Evolutionary conservation across 2,888 invertebrate species (phyloP).

Genomic region (Philonicus albiceps): DNA sequence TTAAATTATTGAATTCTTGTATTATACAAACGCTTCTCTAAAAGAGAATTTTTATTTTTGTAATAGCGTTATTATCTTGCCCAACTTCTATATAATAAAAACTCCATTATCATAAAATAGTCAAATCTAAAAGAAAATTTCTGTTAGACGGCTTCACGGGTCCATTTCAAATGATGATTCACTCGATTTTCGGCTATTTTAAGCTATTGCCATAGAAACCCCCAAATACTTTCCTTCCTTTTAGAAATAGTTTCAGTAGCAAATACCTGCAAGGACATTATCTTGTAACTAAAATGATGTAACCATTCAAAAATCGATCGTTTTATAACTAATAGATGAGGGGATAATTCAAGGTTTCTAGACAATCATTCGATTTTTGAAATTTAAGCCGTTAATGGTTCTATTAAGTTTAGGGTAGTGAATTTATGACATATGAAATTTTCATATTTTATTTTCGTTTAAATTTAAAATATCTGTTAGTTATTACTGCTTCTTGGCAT

Average conservation of each 20-base stretch:
- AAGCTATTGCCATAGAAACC: neutral
- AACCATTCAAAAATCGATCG: neutral
- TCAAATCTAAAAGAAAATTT: neutral
- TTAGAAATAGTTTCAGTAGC: neutral
- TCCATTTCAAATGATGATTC: neutral
- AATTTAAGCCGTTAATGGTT: neutral
- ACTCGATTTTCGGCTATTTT: neutral
- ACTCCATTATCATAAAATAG: neutral
- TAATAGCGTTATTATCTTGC: too few species aligned
- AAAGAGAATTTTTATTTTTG: too few species aligned
- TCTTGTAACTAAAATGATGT: neutral
- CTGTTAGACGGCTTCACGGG: neutral
- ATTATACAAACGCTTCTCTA: too few species aligned
- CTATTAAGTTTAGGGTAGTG: neutral
- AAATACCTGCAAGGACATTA: neutral
- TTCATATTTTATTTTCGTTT: neutral
- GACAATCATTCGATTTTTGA: neutral
- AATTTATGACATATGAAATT: neutral
- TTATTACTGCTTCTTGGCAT: neutral
- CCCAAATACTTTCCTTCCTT: neutral
- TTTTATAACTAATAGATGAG: neutral
- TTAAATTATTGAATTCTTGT: too few species aligned
- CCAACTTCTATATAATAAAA: neutral
- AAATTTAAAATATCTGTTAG: neutral
- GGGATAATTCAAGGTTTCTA: neutral